phyloP scores from a whole-genome alignment of 2,888 invertebrate species.

The Harmothoe impar region DNA sequence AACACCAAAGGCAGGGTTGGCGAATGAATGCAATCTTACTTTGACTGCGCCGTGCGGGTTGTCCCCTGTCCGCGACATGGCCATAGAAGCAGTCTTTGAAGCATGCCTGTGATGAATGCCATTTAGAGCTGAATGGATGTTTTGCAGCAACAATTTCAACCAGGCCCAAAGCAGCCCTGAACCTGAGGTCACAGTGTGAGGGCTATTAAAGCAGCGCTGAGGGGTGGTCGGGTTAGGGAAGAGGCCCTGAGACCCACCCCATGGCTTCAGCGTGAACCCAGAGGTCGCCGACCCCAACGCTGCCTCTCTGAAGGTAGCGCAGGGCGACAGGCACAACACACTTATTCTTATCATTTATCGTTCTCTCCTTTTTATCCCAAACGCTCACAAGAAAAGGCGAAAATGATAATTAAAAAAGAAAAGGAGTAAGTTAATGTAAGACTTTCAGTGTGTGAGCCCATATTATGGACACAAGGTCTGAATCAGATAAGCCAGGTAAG shows the following conservation, averaged over 20 bases:
- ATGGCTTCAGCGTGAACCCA: conserved; percentile 12
- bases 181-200: conserved; percentile 48
- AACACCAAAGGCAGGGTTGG: conserved; percentile 32
- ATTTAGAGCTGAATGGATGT: conserved; percentile 47
- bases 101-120: conserved; percentile 45
- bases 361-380: not conserved
- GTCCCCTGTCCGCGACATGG: conserved; percentile 32
- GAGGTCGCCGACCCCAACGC: not conserved
- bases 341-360: not conserved
- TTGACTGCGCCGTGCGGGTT: not conserved
- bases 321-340: conserved; percentile 24
- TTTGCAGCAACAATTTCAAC: conserved; percentile 50
- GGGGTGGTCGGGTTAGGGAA: conserved; percentile 47
- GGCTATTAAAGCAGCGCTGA: conserved; percentile 39
- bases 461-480: not conserved
- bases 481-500: not conserved
- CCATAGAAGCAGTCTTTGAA: conserved; percentile 28
- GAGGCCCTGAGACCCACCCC: conserved; percentile 17
- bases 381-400: not conserved
- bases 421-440: no score
- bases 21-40: conserved; percentile 34
- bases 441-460: not conserved
- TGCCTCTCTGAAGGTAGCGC: not conserved
- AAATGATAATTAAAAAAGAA: not conserved
- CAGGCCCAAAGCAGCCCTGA: conserved; percentile 54